Evolutionary conservation across 2,797 vertebrate species (phyloP), one percentile per base, ranked within the genome.

Genomic region (Heteromormyrus szaboi): DNA sequence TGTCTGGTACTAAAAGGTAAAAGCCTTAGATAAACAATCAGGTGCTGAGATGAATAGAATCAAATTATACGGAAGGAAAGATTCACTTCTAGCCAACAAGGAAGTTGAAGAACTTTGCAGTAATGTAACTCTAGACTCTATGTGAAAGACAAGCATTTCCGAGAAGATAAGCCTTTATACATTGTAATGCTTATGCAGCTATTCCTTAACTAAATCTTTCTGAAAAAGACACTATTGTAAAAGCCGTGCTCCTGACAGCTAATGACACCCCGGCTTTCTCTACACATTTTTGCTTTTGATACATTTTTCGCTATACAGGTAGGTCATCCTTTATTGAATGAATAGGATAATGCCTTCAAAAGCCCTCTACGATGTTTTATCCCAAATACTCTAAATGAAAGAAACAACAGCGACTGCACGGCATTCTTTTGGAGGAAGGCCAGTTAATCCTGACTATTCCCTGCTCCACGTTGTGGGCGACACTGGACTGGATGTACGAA

Each of bases 131-230:
- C 8, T 79, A 76, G 51, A 76, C 48, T 81, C 48, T 81, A 81
- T 68, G 51, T 54, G 87, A 44, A 54, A 68, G 88, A 88, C 44
- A 46, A 84, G 37, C 79, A 76, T 54, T 79, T 84, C 81, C 22
- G 19, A 50, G 41, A 85, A 56, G 56, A 89, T 62, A 85, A 44
- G 50, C 72, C 72, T 56, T 79, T 50, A 54, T 33, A 88, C 72
- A 81, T 29, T 6, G 87, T 22, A 51, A 88, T 12, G 51, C 37
- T 41, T 44, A 81, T 44, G 6, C 41, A 81, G 41, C 3, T 46
- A 81, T 81, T 81, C 76, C 17, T 81, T 46, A 44, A 81, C 41
- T 22, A 81, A 81, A 81, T 81, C 14, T 46, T 46, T 81, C 41
- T 44, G 76, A 81, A 46, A 81, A 2, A 81, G 19, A 81, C 76